Evolutionary conservation across 2,113 vertebrate genomes (phyloP).

Genomic region (Neogale vison): DNA sequence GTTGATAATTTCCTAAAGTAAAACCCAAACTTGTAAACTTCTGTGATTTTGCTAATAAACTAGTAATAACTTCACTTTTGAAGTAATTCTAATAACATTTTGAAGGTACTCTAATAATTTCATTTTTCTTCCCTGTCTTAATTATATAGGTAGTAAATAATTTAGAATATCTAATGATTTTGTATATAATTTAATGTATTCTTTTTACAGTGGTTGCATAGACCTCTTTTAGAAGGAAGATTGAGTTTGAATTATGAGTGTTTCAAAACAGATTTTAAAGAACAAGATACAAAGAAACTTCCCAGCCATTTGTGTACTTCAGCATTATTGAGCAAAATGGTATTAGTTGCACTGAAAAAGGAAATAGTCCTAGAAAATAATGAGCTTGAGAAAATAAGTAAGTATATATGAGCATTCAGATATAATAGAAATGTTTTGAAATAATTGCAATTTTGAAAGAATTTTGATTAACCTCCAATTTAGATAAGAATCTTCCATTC

Average conservation of each 20-base stretch:
- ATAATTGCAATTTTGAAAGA: background rate
- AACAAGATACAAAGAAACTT: constrained; percentile 81
- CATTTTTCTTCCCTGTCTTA: background rate
- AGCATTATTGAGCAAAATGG: constrained; percentile 90
- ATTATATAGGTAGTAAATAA: background rate
- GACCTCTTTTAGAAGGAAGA: constrained; percentile 89
- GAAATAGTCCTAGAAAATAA: constrained; percentile 70
- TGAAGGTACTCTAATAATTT: background rate
- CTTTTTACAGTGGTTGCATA: constrained; percentile 91
- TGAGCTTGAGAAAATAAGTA: constrained; percentile 84
- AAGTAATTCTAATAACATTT: background rate
- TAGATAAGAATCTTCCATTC: background rate
- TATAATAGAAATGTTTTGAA: background rate
- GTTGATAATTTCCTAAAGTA: background rate
- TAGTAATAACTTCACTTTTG: background rate
- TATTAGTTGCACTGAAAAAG: constrained; percentile 79
- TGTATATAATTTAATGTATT: constrained; percentile 23
- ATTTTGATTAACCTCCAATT: background rate
- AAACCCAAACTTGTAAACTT: background rate
- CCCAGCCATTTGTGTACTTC: constrained; percentile 92
- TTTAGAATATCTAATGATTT: background rate
- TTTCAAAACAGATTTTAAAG: constrained; percentile 83
- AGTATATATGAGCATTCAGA: constrained; percentile 69
- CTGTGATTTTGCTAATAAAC: background rate
- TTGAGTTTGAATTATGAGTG: constrained; percentile 88